Conservation (phyloP, 2,797 vertebrate species). For the Hydrolagus colliei region DNA sequence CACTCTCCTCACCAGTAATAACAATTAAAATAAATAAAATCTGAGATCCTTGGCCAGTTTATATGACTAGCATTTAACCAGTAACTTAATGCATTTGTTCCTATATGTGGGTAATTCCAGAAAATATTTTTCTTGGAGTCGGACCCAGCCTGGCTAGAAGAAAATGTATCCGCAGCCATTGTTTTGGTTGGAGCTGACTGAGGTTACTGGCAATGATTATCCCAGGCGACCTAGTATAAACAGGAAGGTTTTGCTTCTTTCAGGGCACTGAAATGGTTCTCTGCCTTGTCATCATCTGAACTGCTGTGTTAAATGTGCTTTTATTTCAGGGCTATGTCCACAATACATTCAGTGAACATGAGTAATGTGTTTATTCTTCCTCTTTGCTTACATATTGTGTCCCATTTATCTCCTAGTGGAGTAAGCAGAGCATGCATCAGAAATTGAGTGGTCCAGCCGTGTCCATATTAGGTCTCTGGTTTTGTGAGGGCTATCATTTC, state of each 20-base stretch:
- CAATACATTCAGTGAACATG: not conserved
- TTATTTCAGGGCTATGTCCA: no score
- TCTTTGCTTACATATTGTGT: not conserved
- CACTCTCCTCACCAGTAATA: no score
- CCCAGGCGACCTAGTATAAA: slow-evolving; percentile 12
- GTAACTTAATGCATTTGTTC: not conserved
- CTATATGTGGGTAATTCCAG: not conserved
- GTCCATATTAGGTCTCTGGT: not conserved
- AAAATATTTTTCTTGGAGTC: not conserved
- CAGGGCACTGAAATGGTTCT: not conserved
- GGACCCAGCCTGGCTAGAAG: not conserved
- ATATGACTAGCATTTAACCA: not conserved
- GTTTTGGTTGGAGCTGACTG: not conserved
- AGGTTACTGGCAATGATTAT: slow-evolving; percentile 9
- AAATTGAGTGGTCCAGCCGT: not conserved
- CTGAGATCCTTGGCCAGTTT: not conserved
- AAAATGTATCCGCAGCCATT: not conserved
- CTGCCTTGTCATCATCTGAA: not conserved
- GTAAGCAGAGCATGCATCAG: not conserved
- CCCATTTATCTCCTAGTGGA: no score
- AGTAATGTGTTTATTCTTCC: not conserved
- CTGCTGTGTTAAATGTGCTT: not conserved
- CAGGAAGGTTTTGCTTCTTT: not conserved
- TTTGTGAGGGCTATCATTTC: not conserved
- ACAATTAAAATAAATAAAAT: not conserved